Base-by-base conservation (phyloP, 2,113 vertebrate species). In the Spea multiplicata region DNA sequence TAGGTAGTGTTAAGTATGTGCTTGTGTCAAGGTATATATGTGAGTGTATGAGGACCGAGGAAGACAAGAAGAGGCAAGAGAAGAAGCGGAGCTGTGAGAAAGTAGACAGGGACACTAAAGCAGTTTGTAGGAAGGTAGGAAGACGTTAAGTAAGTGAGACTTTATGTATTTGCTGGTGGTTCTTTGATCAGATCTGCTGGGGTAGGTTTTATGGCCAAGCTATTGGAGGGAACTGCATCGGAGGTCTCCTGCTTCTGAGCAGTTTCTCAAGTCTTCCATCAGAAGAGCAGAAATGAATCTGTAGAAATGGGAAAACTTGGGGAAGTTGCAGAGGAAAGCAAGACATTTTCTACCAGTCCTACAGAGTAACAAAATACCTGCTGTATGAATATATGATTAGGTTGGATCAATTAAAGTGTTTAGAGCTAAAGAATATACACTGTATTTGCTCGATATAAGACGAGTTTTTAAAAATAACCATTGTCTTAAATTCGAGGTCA, bases 141-240 rank as follows among this genome's bases (percentile, higher is more conserved):
- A n/a, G n/a, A n/a, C n/a, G n/a, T n/a, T n/a, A n/a, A n/a, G n/a
- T n/a, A n/a, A n/a, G n/a, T n/a, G n/a, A 80, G 95, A 17, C 92
- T 96, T 7, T 96, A 95, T n/a, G 93, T 95, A 6, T 96, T 95
- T 6, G 90, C 93, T 0, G 94, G 94, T 10, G 89, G 93, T 77
- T 84, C 93, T 44, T 90, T 94, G 84, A 93, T 95, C 82, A 92
- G 92, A 44, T 83, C 85, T 0, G 90, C 93, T 0, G 95, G 94
- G 4, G 49, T 94, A 8, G 86, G 91, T 83, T 95, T 96, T 87
- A 88, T 96, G 69, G 94, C 90, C 82, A 92, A 87, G 55, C 84
- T 96, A 16, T 91, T 96, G 3, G 94, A 96, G 59, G 93, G 81
- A 73, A 94, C 95, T 5, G 85, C 92, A 82, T 94, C 93, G 0